phyloP scores from a whole-genome alignment of 2,797 vertebrate species.

The Coccyzus lansbergi region DNA sequence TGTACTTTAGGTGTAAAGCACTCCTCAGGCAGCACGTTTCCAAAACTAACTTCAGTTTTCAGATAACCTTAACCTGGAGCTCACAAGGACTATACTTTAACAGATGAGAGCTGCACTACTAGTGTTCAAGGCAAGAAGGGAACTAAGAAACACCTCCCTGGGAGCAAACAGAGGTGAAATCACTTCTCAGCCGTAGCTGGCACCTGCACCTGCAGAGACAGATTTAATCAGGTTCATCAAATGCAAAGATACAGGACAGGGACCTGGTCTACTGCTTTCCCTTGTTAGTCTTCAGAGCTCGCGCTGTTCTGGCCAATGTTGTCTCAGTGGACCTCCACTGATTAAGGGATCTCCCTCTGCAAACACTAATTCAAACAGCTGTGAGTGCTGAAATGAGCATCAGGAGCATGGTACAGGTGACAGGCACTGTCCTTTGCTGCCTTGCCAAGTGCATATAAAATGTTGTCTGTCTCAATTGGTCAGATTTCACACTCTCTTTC shows the following conservation, averaged over 20 bases:
- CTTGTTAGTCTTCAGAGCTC: neutral
- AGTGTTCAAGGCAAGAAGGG: neutral
- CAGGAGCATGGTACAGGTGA: neutral
- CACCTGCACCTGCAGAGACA: neutral
- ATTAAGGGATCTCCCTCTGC: neutral
- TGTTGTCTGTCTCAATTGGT: neutral
- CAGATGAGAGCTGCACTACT: neutral
- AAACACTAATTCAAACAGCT: neutral
- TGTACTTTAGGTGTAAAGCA: neutral
- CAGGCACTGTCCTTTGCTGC: neutral
- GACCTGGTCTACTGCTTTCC: neutral
- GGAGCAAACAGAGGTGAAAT: neutral
- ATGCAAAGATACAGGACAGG: neutral
- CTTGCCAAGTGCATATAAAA: neutral
- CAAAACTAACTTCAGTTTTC: neutral
- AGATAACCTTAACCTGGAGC: neutral
- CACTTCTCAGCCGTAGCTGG: neutral
- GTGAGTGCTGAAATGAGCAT: neutral
- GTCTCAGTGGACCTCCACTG: neutral
- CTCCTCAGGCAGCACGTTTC: neutral
- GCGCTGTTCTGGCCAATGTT: neutral
- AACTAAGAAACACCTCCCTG: neutral
- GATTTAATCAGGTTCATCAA: neutral
- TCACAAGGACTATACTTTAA: neutral
- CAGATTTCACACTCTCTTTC: neutral